Percentiles rank a stretch among this genome's conserved stretches.
phyloP scores from a whole-genome alignment of 2,888 invertebrate species.

The Camptogramma bilineatum region DNA sequence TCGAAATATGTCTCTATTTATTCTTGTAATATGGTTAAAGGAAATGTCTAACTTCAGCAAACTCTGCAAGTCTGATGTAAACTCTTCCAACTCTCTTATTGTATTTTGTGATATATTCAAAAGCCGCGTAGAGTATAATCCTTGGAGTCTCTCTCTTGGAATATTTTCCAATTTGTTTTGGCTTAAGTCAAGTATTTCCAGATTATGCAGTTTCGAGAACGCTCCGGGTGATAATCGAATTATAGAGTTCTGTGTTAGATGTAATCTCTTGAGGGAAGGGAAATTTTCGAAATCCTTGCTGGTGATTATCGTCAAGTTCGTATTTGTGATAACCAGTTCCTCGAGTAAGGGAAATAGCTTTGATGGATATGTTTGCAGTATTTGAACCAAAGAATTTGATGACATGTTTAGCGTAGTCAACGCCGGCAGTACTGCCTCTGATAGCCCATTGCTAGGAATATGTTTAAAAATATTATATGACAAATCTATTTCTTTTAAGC shows the following conservation, averaged over 20 bases:
- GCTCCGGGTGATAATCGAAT: conserved; percentile 93
- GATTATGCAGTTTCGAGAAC: conserved; percentile 90
- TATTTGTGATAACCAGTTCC: conserved; percentile 91
- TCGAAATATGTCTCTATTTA: conserved; percentile 91
- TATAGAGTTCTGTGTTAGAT: conserved; percentile 90
- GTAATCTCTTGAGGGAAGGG: conserved; percentile 90
- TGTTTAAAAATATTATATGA: conserved; percentile 92
- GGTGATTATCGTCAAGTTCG: conserved; percentile 93
- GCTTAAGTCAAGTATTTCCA: conserved; percentile 92
- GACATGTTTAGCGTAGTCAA: conserved; percentile 92
- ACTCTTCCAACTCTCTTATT: conserved; percentile 92
- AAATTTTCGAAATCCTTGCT: conserved; percentile 94
- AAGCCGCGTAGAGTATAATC: conserved; percentile 89
- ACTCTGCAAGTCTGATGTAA: conserved; percentile 90
- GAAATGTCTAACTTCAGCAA: conserved; percentile 93
- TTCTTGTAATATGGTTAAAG: conserved; percentile 91
- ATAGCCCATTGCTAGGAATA: conserved; percentile 91
- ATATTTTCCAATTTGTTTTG: conserved; percentile 93
- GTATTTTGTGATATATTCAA: conserved; percentile 94
- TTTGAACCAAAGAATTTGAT: conserved; percentile 91
- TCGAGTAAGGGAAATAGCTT: conserved; percentile 92
- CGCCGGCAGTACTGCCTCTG: conserved; percentile 89
- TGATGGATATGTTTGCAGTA: conserved; percentile 89
- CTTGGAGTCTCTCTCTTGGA: conserved; percentile 93
- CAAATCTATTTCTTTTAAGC: conserved; percentile 90